Base-by-base conservation (phyloP, 2,113 vertebrate genomes). In the Semicossyphus pulcher region DNA sequence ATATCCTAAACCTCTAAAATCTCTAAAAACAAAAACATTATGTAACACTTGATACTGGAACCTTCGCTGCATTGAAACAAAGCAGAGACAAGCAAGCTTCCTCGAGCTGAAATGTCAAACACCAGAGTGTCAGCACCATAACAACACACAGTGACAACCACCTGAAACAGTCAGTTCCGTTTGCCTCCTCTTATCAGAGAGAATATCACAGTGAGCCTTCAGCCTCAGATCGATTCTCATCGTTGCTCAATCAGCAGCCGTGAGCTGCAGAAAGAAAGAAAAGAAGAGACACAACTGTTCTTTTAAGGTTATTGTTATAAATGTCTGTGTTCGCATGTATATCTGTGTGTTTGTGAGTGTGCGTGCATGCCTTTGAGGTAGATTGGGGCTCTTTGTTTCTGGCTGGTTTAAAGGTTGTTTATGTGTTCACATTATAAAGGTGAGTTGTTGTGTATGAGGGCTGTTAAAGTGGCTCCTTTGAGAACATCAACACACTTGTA, bases 371-470 rank as follows among this genome's bases (percentile, higher is more conserved):
- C 14, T 48, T 25, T 34, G 28, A 54, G n/a, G 14, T n/a, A n/a
- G n/a, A n/a, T n/a, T n/a, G n/a, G n/a, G n/a, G n/a, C n/a, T n/a
- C n/a, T n/a, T n/a, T n/a, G n/a, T n/a, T n/a, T n/a, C n/a, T n/a
- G n/a, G n/a, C n/a, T 34, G 39, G 5, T 64, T 58, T 58, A 58
- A 32, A 26, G 34, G 36, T 52, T 74, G 28, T 61, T 53, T 69
- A 44, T 59, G 36, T 66, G 36, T 21, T 49, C 52, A 32, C 6
- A 28, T 58, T n/a, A 34, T 23, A 36, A 53, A 76, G 47, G 23
- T 36, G 41, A 31, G 53, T 20, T 59, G 20, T 36, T 34, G 54
- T 58, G 53, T n/a, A 32, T 65, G 39, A 56, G 23, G 59, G 41
- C 18, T 56, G 61, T 57, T 58, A 23, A n/a, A n/a, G n/a, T n/a